These are phyloP conservation scores for Hyperoplus immaculatus DNA, from an alignment of 2,797 vertebrate genomes.

Conservation along the genomic window DNA sequence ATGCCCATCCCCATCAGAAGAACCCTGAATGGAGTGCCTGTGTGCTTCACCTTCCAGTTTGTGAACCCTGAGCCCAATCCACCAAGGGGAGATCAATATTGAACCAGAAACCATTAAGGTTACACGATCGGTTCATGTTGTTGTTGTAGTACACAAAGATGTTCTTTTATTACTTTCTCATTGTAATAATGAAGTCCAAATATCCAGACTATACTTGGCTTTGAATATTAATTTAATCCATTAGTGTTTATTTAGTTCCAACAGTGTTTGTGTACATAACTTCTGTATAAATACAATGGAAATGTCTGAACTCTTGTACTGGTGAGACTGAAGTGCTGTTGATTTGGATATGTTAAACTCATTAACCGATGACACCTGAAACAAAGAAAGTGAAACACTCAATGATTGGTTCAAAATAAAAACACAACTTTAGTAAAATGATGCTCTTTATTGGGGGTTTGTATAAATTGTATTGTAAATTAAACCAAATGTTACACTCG, in stretches of 20 bases:
- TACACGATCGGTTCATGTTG: not conserved
- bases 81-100: conserved; percentile 67
- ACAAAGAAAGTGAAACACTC: conserved; percentile 22
- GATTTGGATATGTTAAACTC: not conserved
- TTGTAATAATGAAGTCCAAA: conserved; percentile 3
- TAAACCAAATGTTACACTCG: conserved; percentile 1
- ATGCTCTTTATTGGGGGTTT: conserved; percentile 22
- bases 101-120: conserved; percentile 7
- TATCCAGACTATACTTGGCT: not conserved
- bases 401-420: not conserved
- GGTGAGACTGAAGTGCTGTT: not conserved
- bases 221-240: not conserved
- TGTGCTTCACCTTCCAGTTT: conserved; percentile 55
- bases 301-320: not conserved
- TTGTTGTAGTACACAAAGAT: not conserved
- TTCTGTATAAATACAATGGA: not conserved
- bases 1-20: conserved; percentile 3
- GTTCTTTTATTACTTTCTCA: not conserved
- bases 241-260: not conserved
- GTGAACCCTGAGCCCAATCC: conserved; percentile 19
- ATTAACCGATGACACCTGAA: not conserved
- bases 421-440: not conserved
- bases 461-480: conserved; percentile 4
- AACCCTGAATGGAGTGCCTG: conserved; percentile 25
- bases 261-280: not conserved